Percentiles rank a stretch among this genome's conserved stretches.
Evolutionary conservation across 2,888 invertebrate genomes (phyloP).

Genomic region (Cataglyphis albicans): DNA sequence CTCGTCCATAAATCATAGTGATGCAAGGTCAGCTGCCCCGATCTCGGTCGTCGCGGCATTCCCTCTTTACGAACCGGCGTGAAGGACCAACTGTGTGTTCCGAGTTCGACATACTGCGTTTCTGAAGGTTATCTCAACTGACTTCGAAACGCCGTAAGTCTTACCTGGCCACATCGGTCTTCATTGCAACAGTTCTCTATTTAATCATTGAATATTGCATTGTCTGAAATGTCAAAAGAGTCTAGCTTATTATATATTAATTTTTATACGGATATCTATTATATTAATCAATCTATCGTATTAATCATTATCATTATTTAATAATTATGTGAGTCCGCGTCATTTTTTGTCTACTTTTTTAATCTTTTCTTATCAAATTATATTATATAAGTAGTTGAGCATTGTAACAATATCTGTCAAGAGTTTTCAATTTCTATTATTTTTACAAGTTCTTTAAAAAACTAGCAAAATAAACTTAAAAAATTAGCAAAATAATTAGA

Average conservation of each 20-base stretch:
- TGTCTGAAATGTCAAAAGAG: background rate
- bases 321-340: background rate
- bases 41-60: constrained; percentile 73
- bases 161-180: background rate
- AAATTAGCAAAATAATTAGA: background rate
- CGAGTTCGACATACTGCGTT: constrained; percentile 46
- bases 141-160: background rate
- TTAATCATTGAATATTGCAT: background rate
- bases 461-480: background rate
- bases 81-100: constrained; percentile 75
- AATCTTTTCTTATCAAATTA: background rate
- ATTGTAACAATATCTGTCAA: background rate
- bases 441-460: background rate
- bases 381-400: background rate
- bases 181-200: background rate
- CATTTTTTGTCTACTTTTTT: background rate
- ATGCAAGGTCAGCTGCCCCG: constrained; percentile 81
- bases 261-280: background rate
- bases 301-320: background rate
- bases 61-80: constrained; percentile 76
- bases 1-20: constrained; percentile 82
- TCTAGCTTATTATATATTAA: background rate
- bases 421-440: background rate
- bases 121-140: constrained; percentile 41
- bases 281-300: background rate